phyloP scores from a whole-genome alignment of 2,797 vertebrate genomes.

The Myotis planiceps region DNA sequence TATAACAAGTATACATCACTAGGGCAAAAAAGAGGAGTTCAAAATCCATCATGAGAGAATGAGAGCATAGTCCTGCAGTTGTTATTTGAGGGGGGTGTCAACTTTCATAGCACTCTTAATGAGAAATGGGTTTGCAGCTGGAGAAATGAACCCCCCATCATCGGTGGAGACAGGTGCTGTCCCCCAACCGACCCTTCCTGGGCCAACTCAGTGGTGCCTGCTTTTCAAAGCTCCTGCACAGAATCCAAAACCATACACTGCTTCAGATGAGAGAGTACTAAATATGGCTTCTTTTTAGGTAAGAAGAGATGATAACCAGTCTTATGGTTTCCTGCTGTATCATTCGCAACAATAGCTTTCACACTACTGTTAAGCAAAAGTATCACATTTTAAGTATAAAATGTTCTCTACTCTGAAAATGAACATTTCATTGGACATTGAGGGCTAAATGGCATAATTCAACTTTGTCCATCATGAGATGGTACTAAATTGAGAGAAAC shows the following conservation, averaged over 20 bases:
- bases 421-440: background rate
- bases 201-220: background rate
- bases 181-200: background rate
- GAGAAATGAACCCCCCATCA: background rate
- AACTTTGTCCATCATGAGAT: background rate
- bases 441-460: background rate
- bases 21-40: background rate
- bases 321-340: background rate
- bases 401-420: constrained; percentile 6
- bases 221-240: background rate
- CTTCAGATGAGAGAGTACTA: background rate
- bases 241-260: background rate
- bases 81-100: background rate
- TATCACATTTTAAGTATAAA: constrained; percentile 26
- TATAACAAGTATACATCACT: background rate
- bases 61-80: background rate
- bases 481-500: background rate
- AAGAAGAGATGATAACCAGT: background rate
- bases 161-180: background rate
- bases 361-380: background rate
- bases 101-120: background rate
- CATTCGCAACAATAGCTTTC: constrained; percentile 31
- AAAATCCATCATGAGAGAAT: background rate
- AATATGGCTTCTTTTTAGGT: constrained; percentile 16
- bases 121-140: background rate